These are phyloP conservation scores for Perccottus glenii DNA, from an alignment of 2,113 vertebrate genomes.

Conservation along the genomic window DNA sequence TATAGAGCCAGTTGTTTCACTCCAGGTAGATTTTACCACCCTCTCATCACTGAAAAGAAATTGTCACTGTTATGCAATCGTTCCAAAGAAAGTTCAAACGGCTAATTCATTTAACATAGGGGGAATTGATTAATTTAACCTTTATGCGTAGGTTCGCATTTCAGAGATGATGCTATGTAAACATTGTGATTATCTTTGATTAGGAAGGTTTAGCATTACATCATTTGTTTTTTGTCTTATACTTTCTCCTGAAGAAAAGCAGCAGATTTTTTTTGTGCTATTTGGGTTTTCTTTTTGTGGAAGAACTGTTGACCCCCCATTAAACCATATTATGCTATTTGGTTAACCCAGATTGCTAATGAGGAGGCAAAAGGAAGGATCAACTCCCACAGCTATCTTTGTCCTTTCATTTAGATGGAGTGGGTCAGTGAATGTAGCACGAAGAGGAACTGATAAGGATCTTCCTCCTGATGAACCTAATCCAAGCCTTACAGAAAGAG, in stretches of 20 bases:
- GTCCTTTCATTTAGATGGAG: constrained; percentile 63
- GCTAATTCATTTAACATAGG: constrained; percentile 44
- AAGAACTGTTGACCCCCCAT: constrained; percentile 27
- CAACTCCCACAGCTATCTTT: constrained; percentile 59
- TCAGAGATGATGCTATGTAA: constrained; percentile 19
- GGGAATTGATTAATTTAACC: constrained; percentile 57
- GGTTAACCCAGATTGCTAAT: constrained; percentile 50
- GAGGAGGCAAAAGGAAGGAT: constrained; percentile 40
- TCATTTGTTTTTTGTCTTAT: constrained; percentile 16
- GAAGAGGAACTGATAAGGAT: constrained; percentile 56
- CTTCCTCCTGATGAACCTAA: constrained; percentile 60
- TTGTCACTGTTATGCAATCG: constrained; percentile 13
- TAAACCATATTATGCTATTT: constrained; percentile 21
- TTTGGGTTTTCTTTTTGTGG: neutral
- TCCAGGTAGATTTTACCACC: constrained; percentile 4
- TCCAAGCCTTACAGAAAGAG: constrained; percentile 37
- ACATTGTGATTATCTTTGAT: constrained; percentile 45
- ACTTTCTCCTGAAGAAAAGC: neutral
- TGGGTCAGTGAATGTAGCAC: constrained; percentile 34
- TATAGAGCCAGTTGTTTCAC: constrained; percentile 24
- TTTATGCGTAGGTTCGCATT: constrained; percentile 28
- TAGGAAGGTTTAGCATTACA: constrained; percentile 26
- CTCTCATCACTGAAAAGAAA: neutral
- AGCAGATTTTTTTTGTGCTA: neutral
- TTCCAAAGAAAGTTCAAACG: constrained; percentile 40